Conservation (phyloP, 2,888 invertebrate species). For the Notodonta ziczac region DNA sequence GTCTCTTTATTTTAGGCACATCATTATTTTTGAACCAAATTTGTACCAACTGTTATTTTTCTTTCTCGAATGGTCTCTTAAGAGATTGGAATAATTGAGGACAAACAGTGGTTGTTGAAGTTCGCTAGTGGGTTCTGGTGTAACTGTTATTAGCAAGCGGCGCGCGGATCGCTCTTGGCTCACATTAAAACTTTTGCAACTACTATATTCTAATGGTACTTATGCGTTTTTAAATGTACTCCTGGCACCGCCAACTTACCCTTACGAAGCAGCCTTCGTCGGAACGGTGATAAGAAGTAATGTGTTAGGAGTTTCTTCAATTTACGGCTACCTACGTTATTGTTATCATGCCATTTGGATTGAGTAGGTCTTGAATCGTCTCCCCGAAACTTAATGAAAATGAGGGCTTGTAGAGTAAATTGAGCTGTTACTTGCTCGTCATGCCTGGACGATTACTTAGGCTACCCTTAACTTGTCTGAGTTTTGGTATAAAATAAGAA, state of each 20-base stretch:
- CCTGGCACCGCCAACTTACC: constrained; percentile 3
- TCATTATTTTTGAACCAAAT: too few species aligned
- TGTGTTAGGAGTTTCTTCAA: constrained; percentile 6
- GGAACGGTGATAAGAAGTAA: constrained; percentile 17
- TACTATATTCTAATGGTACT: constrained; percentile 27
- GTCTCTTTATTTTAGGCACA: too few species aligned
- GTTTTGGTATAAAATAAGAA: neutral
- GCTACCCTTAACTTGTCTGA: neutral
- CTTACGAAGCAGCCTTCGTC: constrained; percentile 11
- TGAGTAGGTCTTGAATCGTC: neutral
- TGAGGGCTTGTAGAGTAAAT: neutral
- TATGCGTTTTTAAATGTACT: constrained; percentile 7
- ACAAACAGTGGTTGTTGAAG: constrained; percentile 42
- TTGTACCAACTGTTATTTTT: neutral
- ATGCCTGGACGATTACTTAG: neutral
- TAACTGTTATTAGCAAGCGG: constrained; percentile 37
- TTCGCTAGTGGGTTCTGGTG: constrained; percentile 34
- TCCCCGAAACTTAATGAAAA: neutral
- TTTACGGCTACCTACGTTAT: constrained; percentile 6
- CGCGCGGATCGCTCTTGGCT: constrained; percentile 27
- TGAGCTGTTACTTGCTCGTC: neutral
- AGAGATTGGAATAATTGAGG: constrained; percentile 43
- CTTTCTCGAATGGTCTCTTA: neutral
- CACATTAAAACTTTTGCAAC: constrained; percentile 38
- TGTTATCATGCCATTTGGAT: constrained; percentile 8